phyloP scores from a whole-genome alignment of 2,113 vertebrate species.

The Pangasianodon hypophthalmus region DNA sequence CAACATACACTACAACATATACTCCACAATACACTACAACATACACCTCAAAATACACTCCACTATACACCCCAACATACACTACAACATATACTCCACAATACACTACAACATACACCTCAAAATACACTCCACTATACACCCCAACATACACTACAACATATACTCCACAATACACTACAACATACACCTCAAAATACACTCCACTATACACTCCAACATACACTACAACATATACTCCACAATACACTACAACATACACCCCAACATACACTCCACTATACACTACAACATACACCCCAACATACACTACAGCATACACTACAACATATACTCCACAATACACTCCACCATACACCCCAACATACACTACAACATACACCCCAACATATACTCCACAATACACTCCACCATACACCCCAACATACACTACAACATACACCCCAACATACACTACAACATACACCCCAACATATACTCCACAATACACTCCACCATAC shows the following conservation, averaged over 20 bases:
- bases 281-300: not conserved
- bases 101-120: not conserved
- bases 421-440: too few relatives aligned
- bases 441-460: too few relatives aligned
- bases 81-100: not conserved
- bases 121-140: too few relatives aligned
- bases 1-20: too few relatives aligned
- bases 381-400: too few relatives aligned
- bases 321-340: too few relatives aligned
- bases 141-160: too few relatives aligned
- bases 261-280: not conserved
- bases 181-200: not conserved
- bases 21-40: not conserved
- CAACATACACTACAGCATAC: not conserved
- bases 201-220: not conserved
- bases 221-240: not conserved
- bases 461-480: not conserved
- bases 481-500: not conserved
- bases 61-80: not conserved
- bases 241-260: not conserved
- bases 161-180: too few relatives aligned
- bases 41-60: not conserved
- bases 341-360: not conserved
- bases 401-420: too few relatives aligned
- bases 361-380: not conserved